Evolutionary conservation across 1,140 invertebrate genomes (phyloP).

Genomic region (Acromyrmex echinatior): DNA sequence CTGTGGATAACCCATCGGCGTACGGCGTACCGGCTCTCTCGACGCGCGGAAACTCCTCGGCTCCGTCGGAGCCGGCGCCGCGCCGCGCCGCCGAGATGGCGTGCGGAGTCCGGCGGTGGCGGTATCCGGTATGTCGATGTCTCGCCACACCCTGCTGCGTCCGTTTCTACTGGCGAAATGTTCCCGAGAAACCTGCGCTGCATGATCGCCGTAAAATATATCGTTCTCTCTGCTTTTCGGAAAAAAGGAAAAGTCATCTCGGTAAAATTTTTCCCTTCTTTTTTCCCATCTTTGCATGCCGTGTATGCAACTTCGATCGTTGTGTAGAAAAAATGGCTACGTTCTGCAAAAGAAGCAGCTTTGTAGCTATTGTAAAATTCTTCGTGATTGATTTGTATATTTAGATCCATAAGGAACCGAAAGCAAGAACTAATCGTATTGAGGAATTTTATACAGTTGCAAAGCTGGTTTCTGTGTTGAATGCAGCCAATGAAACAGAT

Average conservation of each 20-base stretch:
- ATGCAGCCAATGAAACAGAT: too few relatives aligned
- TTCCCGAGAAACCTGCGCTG: slow-evolving; percentile 38
- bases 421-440: too few relatives aligned
- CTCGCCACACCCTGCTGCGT: slow-evolving; percentile 44
- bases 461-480: too few relatives aligned
- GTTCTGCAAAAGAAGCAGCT: too few relatives aligned
- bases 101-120: slow-evolving; percentile 24
- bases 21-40: slow-evolving; percentile 28
- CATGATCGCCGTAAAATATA: neutral
- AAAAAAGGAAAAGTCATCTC: neutral
- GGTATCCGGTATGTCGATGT: neutral
- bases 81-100: slow-evolving; percentile 58
- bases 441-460: too few relatives aligned
- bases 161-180: slow-evolving; percentile 50
- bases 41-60: slow-evolving; percentile 12
- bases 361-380: too few relatives aligned
- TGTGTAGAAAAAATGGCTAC: neutral
- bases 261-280: neutral
- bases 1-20: slow-evolving; percentile 53
- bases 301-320: neutral
- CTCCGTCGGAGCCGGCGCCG: slow-evolving; percentile 42
- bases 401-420: too few relatives aligned
- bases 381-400: too few relatives aligned
- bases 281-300: neutral
- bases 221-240: neutral